A percentile compares a stretch with the other conserved stretches of the same genome.
phyloP scores from a whole-genome alignment of 2,888 invertebrate genomes.

The Plemyria rubiginata region DNA sequence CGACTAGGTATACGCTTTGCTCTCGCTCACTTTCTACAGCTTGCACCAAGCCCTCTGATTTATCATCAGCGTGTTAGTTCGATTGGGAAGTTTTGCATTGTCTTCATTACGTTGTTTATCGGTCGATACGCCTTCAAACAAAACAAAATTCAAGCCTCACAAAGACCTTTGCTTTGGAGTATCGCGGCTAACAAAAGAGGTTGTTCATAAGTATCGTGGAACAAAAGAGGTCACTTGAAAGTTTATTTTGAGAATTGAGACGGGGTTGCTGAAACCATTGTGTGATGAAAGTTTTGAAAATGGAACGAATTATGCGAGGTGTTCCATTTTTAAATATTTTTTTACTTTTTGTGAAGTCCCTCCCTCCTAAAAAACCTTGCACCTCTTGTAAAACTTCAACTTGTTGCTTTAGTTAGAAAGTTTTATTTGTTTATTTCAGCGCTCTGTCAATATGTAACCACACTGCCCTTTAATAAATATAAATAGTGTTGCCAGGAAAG shows the following conservation, averaged over 20 bases:
- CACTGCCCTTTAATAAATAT: too few relatives aligned
- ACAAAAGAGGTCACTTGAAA: constrained; percentile 11
- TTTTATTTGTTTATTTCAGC: too few relatives aligned
- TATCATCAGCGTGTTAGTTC: constrained; percentile 25
- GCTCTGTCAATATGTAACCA: too few relatives aligned
- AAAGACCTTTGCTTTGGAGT: constrained; percentile 7
- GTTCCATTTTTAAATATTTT: too few relatives aligned
- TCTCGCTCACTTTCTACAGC: neutral
- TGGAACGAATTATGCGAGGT: too few relatives aligned
- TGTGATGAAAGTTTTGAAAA: neutral
- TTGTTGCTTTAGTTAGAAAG: too few relatives aligned
- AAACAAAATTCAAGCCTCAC: constrained; percentile 9
- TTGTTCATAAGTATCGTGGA: neutral
- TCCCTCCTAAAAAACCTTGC: too few relatives aligned
- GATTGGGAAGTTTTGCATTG: constrained; percentile 34
- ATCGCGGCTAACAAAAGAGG: constrained; percentile 8
- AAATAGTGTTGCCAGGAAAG: too few relatives aligned
- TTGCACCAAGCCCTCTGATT: constrained; percentile 21
- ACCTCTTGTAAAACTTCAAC: too few relatives aligned
- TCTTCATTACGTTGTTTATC: constrained; percentile 27
- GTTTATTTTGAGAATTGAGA: constrained; percentile 4
- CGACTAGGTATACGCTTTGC: too few relatives aligned
- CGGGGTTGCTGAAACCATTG: constrained; percentile 4
- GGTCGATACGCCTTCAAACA: constrained; percentile 18
- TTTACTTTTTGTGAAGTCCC: too few relatives aligned